Evolutionary conservation across 2,113 vertebrate species (phyloP), one percentile per base, ranked within the genome.

Genomic region (Pipra filicauda): DNA sequence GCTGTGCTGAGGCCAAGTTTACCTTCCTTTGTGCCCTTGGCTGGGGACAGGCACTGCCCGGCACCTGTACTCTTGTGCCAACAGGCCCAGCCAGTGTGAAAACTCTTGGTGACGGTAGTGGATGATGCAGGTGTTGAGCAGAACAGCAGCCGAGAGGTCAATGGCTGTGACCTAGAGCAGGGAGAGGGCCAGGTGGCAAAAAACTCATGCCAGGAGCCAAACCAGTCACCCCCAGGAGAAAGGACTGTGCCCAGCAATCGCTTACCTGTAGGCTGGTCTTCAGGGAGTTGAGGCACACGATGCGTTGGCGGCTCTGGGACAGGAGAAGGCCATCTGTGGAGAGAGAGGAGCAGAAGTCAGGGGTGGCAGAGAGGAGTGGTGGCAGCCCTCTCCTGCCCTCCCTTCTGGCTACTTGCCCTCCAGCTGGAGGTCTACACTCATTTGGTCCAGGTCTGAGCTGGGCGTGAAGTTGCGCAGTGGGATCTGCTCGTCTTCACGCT

Each of bases 91-190:
- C 99, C 99, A 99, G 94, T 98, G 99, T 0, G 98, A 98, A 91
- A 99, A 99, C 97, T 99, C 99, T 93, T 99, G 99, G 96, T 99
- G 99, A 83, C 99, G 99, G 92, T 99, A 99, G 97, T 99, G 99
- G 95, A 99, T 98, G 94, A 99, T 99, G 97, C 99, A 99, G 70
- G 99, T 99, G 95, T 98, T 99, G 95, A 99, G 96, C 43, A 98
- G 96, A 58, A 99, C 94, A 8, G 98, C 98, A 62, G 98, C 98
- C 0, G 98, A 98, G 80, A 99, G 98, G 89, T 99, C 99, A 48
- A 98, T 98, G 46, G 99, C 99, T 73, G 99, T 99, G 85, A 99
- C 98, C 99, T 99, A 96, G 51, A 97, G 93, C 39, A 20, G 91
- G 57, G 81, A 96, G 94, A 95, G 70, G 86, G 62, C 39, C 30